A percentile compares a stretch with the other conserved stretches of the same genome.
Conservation (phyloP, 2,888 invertebrate species). For the Cryptosula pallasiana region DNA sequence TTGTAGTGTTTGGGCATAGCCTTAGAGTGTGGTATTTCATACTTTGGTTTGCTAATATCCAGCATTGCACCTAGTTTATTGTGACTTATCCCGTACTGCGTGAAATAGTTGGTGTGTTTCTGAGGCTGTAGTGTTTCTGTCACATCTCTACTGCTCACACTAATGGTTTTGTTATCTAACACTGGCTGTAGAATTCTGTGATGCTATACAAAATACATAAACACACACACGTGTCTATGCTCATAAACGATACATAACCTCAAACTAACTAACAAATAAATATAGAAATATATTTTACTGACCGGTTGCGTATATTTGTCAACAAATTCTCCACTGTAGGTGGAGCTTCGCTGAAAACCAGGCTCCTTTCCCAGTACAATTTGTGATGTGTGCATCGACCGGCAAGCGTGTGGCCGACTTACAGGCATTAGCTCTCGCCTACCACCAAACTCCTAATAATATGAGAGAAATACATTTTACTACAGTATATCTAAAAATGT, state of each 20-base stretch:
- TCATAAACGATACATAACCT: too few relatives aligned
- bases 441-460: constrained; percentile 42
- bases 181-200: constrained; percentile 30
- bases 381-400: constrained; percentile 42
- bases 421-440: constrained; percentile 37
- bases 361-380: constrained; percentile 32
- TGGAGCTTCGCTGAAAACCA: constrained; percentile 32
- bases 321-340: constrained; percentile 35
- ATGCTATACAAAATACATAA: neutral
- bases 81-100: constrained; percentile 46
- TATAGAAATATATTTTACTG: constrained; percentile 31
- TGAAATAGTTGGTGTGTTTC: constrained; percentile 37
- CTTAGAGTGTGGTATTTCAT: constrained; percentile 38
- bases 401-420: constrained; percentile 33
- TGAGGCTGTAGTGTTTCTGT: constrained; percentile 34
- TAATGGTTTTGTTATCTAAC: constrained; percentile 39
- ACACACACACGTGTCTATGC: too few relatives aligned
- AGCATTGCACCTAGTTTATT: constrained; percentile 42
- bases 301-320: constrained; percentile 40
- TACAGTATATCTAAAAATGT: too few relatives aligned
- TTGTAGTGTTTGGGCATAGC: constrained; percentile 41
- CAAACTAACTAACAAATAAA: too few relatives aligned
- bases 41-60: constrained; percentile 30
- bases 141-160: constrained; percentile 39
- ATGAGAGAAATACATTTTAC: too few relatives aligned